Conservation (phyloP, 2,797 vertebrate genomes). For the Carcharodon carcharias region DNA sequence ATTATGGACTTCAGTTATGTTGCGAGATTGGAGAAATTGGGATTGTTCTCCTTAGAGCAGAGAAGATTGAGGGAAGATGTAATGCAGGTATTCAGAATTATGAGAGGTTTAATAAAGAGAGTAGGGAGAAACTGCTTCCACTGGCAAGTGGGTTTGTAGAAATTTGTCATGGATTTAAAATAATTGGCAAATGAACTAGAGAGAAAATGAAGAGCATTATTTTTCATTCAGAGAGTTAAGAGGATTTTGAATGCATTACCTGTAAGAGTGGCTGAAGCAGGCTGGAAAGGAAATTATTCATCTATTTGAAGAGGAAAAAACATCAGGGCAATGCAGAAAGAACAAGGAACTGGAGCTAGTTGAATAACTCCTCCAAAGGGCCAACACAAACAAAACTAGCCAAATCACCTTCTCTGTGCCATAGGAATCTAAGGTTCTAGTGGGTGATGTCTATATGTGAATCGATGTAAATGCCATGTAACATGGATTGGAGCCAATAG, state of each 20-base stretch:
- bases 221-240: neutral
- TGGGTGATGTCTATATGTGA: neutral
- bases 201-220: neutral
- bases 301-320: neutral
- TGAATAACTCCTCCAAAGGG: too few relatives aligned
- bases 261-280: neutral
- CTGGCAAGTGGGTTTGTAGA: neutral
- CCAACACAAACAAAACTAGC: neutral
- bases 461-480: neutral
- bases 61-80: too few relatives aligned
- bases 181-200: neutral
- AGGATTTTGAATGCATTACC: too few relatives aligned
- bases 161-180: neutral
- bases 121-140: neutral
- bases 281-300: neutral
- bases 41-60: too few relatives aligned
- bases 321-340: too few relatives aligned
- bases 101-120: too few relatives aligned
- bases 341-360: too few relatives aligned
- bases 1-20: too few relatives aligned
- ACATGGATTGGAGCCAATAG: neutral
- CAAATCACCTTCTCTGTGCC: neutral
- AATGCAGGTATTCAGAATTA: too few relatives aligned
- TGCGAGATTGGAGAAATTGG: too few relatives aligned
- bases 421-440: neutral